phyloP scores from a whole-genome alignment of 35 echinoderm and acorn worm genomes.

The Hemicentrotus pulcherrimus region DNA sequence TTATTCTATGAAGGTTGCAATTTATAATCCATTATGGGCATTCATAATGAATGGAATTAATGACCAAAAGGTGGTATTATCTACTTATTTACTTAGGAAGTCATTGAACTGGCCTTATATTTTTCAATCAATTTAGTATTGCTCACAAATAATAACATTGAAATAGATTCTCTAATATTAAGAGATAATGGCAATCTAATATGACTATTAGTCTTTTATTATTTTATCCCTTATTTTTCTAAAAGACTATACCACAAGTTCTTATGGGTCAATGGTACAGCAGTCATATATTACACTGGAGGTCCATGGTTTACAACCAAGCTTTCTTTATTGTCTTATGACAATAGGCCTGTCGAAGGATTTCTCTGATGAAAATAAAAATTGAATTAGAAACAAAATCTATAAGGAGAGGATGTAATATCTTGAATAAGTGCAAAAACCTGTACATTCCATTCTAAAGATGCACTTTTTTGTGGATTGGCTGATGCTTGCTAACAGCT shows the following conservation, averaged over 20 bases:
- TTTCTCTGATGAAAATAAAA: neutral
- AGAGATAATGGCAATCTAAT: too few species aligned
- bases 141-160: too few species aligned
- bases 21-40: slow-evolving; percentile 5
- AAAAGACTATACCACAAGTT: too few species aligned
- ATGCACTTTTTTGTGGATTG: neutral
- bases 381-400: neutral
- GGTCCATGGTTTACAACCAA: too few species aligned
- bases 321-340: neutral
- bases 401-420: neutral
- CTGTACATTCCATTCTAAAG: neutral
- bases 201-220: too few species aligned
- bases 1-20: neutral
- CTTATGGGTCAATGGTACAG: too few species aligned
- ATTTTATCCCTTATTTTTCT: too few species aligned
- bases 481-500: neutral
- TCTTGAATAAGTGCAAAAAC: neutral
- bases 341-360: too few species aligned
- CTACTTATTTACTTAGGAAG: neutral
- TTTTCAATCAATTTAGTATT: neutral
- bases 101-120: neutral
- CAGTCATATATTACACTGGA: too few species aligned
- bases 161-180: too few species aligned
- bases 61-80: neutral
- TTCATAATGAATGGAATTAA: neutral